Percentiles rank a stretch among this genome's conserved stretches.
phyloP scores from a whole-genome alignment of 2,113 vertebrate genomes.

The Silurus asotus region DNA sequence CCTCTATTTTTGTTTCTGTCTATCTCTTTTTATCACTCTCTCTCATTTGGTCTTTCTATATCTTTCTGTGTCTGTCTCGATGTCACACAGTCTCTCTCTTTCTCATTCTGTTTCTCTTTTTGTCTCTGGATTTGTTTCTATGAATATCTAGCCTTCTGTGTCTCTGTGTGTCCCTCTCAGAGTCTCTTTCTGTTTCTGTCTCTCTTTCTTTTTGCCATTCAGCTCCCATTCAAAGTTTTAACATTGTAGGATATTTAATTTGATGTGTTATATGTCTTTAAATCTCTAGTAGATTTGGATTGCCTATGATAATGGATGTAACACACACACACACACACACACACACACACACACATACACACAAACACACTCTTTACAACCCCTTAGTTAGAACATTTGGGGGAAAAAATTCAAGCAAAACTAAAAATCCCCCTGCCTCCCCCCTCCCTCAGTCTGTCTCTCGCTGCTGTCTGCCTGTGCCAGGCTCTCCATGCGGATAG shows the following conservation, averaged over 20 bases:
- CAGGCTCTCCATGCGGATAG: slow-evolving; percentile 37
- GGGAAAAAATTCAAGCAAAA: not conserved
- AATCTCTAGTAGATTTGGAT: not conserved
- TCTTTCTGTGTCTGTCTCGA: not conserved
- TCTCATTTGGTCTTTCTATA: not conserved
- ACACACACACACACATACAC: not conserved
- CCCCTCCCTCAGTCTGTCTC: slow-evolving; percentile 15
- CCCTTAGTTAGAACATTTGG: slow-evolving; percentile 17
- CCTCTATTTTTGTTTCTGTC: not conserved
- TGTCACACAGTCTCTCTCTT: not conserved
- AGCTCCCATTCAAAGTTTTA: not conserved
- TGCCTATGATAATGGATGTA: not conserved
- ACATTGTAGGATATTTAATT: not conserved
- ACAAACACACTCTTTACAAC: not conserved
- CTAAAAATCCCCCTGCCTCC: not conserved
- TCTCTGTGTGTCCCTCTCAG: too few species aligned
- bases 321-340: not conserved
- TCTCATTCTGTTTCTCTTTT: not conserved
- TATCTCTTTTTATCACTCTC: not conserved
- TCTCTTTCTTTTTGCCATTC: not conserved
- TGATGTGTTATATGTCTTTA: not conserved
- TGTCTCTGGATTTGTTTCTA: not conserved
- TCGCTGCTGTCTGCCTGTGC: slow-evolving; percentile 21
- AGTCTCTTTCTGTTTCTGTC: not conserved
- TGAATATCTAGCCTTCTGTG: not conserved